phyloP scores from a whole-genome alignment of 2,113 vertebrate genomes.

The Saguinus imperator region DNA sequence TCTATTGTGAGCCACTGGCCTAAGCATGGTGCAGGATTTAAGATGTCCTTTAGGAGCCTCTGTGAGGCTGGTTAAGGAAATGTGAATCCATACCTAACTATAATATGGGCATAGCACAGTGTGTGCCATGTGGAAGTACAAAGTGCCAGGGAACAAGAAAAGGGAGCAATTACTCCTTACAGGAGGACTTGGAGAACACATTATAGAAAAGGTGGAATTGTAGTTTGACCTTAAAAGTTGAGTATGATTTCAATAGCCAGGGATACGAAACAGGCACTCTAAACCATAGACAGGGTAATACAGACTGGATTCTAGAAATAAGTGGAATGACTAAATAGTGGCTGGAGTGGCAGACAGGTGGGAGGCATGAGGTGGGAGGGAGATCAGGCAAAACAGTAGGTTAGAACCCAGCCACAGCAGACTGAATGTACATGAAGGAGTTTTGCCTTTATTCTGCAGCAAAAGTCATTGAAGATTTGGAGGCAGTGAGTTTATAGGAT shows the following conservation, averaged over 20 bases:
- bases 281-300: background rate
- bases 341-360: background rate
- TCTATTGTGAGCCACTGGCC: background rate
- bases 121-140: background rate
- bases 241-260: background rate
- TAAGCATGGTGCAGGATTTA: background rate
- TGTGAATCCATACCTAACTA: background rate
- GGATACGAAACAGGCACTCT: background rate
- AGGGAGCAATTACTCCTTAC: background rate
- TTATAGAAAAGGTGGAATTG: background rate
- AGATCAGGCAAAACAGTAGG: background rate
- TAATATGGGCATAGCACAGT: background rate
- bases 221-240: slow-evolving; percentile 5
- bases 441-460: background rate
- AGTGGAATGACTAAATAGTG: background rate
- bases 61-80: background rate
- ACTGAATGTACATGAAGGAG: background rate
- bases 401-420: background rate
- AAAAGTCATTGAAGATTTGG: background rate
- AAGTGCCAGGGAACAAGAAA: background rate
- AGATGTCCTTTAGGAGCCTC: background rate
- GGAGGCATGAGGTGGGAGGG: background rate
- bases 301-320: background rate
- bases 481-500: background rate
- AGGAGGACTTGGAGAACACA: background rate